Base-by-base conservation (phyloP, 2,888 invertebrate species). In the Parnassius mnemosyne region DNA sequence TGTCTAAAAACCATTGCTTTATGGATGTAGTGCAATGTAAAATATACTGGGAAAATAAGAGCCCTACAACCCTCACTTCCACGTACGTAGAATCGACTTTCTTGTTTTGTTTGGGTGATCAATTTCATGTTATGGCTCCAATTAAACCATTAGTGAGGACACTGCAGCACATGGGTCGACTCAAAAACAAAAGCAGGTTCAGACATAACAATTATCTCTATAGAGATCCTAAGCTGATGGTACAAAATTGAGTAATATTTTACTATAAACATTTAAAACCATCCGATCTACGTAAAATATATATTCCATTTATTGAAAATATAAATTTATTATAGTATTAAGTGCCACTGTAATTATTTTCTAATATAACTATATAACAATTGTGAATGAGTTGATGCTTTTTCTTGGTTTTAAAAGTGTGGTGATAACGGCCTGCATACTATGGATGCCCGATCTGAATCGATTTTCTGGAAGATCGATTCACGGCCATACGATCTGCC, bases 1-100 rank as follows among this genome's bases (percentile, higher is more conserved):
- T 87, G 79, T 89, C 88, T 67, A 72, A 82, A 64, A 89, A 89
- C 73, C 89, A 90, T 68, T 90, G 89, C 69, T 87, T 71, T 68
- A 89, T 90, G 89, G 89, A 90, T 56, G 77, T 81, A 0, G 89
- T 89, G 0, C 89, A 89, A 66, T 89, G 89, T 68, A 88, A 87
- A 69, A 83, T 85, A 84, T 69, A 64, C 25, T 80, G 80, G 79
- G 88, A 88, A 13, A 73, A 79, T 52, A 80, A 79, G 49, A 83
- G 83, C 43, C 47, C 61, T 1, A 87, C 87, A 0, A 65, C 87
- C 0, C 47, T 65, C 1, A 79, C 74, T 46, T 83, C 87, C 34
- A 69, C 75, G 0, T 90, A 89, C 72, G 75, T 83, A 5, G 89
- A 87, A 61, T 70, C 80, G 0, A 76, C 84, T 0, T 89, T 89